Base-by-base conservation (phyloP, 2,797 vertebrate genomes). In the Chanos chanos region DNA sequence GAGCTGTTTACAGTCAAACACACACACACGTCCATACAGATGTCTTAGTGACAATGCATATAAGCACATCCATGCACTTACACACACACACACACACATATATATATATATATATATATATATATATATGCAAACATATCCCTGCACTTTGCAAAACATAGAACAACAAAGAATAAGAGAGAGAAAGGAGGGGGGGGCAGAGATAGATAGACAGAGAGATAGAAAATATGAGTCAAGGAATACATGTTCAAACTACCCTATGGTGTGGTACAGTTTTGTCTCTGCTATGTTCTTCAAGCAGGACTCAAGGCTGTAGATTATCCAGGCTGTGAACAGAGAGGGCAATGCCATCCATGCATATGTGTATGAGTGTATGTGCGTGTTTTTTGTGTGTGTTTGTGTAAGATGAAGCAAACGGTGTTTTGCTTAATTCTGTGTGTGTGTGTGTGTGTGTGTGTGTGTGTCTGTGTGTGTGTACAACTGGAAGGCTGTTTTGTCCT, bases 91-190 rank as follows among this genome's bases (percentile, higher is more conserved):
- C 30, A 59, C 10, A 64, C 4, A 13, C 10, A n/a, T 12, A 36
- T 15, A 7, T n/a, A 31, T 1, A 53, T 33, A 61, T n/a, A 53
- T 18, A 41, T 40, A 57, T 66, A 43, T 25, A 56, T 43, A 12
- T 12, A 44, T 39, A 73, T 62, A 71, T 52, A 78, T 33, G 68
- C 43, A 68, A 62, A 69, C 15, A 66, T 30, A 59, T 10, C 64
- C 55, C 47, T 64, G 60, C 68, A 54, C 51, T 60, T 37, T 49
- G 21, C 51, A 52, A 53, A 51, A 37, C 54, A 44, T 37, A 13
- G 27, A 28, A 27, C 19, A 43, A 2, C 8, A 10, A 13, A 4
- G 7, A 12, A 18, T 28, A n/a, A 37, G 10, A 53, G 10, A 13
- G 12, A n/a, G n/a, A 15, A 30, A 21, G n/a, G 15, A 19, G 2